Percentiles rank a stretch among this genome's conserved stretches.
Conservation (phyloP, 1,140 invertebrate genomes). For the Lucilia cuprina region DNA sequence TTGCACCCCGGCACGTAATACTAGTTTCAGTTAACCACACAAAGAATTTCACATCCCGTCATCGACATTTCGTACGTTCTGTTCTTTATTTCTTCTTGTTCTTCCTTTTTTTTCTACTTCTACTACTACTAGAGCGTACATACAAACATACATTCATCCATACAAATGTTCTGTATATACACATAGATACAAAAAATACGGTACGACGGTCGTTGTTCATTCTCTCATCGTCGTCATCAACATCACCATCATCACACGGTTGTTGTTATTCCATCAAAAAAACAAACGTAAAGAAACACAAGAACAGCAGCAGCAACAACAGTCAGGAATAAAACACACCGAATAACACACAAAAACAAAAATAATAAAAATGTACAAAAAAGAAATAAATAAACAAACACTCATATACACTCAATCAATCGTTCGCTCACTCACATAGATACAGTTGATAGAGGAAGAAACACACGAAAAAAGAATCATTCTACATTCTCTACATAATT, state of each 20-base stretch:
- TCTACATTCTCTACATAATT: neutral
- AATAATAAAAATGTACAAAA: neutral
- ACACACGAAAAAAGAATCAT: neutral
- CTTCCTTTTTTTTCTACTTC: neutral
- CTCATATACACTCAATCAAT: neutral
- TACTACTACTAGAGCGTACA: neutral
- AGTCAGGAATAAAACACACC: too few species aligned
- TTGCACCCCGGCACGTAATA: constrained; percentile 61
- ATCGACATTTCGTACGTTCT: constrained; percentile 40
- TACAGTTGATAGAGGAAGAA: neutral
- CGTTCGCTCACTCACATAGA: neutral
- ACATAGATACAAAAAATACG: too few species aligned
- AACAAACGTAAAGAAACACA: neutral
- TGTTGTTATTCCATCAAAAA: constrained; percentile 9
- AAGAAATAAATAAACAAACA: neutral
- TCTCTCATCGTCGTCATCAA: constrained; percentile 10
- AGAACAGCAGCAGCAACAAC: neutral
- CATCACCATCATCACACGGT: constrained; percentile 5
- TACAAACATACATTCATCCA: neutral
- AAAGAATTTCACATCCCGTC: constrained; percentile 62
- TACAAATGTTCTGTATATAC: too few species aligned
- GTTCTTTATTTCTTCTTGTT: neutral
- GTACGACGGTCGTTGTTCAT: neutral
- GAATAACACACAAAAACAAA: neutral
- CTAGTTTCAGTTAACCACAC: constrained; percentile 58